A percentile compares a stretch with the other conserved stretches of the same genome.
Evolutionary conservation across 1,140 invertebrate genomes (phyloP).

Genomic region (Odontomachus brunneus): DNA sequence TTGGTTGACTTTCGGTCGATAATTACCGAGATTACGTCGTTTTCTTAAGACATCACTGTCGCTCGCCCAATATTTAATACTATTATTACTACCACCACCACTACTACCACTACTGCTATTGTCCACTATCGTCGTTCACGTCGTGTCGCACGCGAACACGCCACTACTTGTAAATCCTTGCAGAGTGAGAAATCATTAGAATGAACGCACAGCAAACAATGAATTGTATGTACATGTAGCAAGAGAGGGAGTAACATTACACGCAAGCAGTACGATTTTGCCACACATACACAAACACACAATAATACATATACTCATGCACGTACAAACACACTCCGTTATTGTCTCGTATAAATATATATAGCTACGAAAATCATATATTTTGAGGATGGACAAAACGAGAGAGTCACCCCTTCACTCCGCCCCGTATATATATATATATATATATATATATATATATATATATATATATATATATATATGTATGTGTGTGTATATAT

Average conservation of each 20-base stretch:
- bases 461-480: no score
- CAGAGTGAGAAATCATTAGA: slow-evolving; percentile 49
- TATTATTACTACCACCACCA: neutral
- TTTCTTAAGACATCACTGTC: no score
- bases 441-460: neutral
- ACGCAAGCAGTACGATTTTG: slow-evolving; percentile 37
- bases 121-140: slow-evolving; percentile 17
- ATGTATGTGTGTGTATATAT: no score
- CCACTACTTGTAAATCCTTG: slow-evolving; percentile 31
- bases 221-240: slow-evolving; percentile 56
- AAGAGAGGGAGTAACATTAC: slow-evolving; percentile 36
- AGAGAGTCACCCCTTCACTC: slow-evolving; percentile 36
- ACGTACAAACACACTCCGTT: slow-evolving; percentile 29
- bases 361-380: slow-evolving; percentile 62
- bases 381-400: slow-evolving; percentile 18
- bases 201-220: slow-evolving; percentile 69
- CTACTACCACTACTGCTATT: no score
- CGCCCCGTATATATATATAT: slow-evolving; percentile 26
- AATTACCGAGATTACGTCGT: neutral
- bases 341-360: slow-evolving; percentile 62
- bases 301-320: slow-evolving; percentile 1
- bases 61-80: slow-evolving; percentile 1
- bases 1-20: slow-evolving; percentile 7
- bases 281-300: no score
- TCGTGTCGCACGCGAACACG: slow-evolving; percentile 32